These are phyloP conservation scores for Xiphophorus hellerii DNA, from an alignment of 2,113 vertebrate genomes.

Conservation along the genomic window DNA sequence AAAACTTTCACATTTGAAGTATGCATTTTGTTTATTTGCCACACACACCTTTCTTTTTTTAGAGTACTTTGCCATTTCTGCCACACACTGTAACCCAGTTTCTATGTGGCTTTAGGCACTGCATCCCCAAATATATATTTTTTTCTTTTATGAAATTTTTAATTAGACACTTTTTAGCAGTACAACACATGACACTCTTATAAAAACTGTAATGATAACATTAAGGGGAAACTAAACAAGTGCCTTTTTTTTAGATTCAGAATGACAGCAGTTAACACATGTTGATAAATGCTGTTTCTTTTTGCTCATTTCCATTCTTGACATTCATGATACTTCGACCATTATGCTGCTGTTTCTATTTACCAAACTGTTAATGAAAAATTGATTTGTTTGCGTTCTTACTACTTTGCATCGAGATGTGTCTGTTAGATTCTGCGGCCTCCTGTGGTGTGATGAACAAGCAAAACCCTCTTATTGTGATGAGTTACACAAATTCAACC, in stretches of 20 bases:
- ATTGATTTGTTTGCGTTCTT: slow-evolving; percentile 85
- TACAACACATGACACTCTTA: slow-evolving; percentile 29
- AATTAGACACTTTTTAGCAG: slow-evolving; percentile 51
- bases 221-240: slow-evolving; percentile 69
- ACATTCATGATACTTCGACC: slow-evolving; percentile 85
- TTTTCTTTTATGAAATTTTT: slow-evolving; percentile 47
- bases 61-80: slow-evolving; percentile 40
- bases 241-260: slow-evolving; percentile 64
- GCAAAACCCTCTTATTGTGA: slow-evolving; percentile 66
- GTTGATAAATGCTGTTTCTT: slow-evolving; percentile 81
- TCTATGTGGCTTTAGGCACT: slow-evolving; percentile 67
- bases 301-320: slow-evolving; percentile 83
- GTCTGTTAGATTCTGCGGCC: slow-evolving; percentile 77
- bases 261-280: slow-evolving; percentile 66
- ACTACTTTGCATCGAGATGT: slow-evolving; percentile 80
- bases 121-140: slow-evolving; percentile 58
- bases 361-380: slow-evolving; percentile 84
- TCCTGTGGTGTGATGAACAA: slow-evolving; percentile 76
- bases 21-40: slow-evolving; percentile 75
- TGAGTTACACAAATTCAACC: slow-evolving; percentile 60
- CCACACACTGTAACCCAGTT: slow-evolving; percentile 67
- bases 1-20: slow-evolving; percentile 73
- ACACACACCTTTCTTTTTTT: slow-evolving; percentile 50
- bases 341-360: slow-evolving; percentile 92
- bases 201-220: slow-evolving; percentile 71